Percentiles rank a stretch among this genome's conserved stretches.
Evolutionary conservation across 2,888 invertebrate species (phyloP).

Genomic region (Conops quadrifasciatus): DNA sequence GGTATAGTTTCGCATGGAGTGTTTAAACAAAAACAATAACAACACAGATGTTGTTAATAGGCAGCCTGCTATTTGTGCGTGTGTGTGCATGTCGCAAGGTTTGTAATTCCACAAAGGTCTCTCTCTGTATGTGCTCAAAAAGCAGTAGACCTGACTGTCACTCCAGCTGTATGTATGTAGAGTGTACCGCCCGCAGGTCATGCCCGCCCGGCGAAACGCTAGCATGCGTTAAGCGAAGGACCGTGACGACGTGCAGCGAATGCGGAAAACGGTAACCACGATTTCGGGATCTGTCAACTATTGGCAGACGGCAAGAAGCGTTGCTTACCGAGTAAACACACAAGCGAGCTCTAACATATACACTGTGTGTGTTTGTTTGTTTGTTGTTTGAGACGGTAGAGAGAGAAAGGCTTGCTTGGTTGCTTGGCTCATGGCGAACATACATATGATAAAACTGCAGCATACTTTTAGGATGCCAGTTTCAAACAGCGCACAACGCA

Average conservation of each 20-base stretch:
- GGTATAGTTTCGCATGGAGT: too few relatives aligned
- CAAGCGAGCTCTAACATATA: not conserved
- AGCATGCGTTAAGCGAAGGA: conserved; percentile 34
- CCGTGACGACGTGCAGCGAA: conserved; percentile 41
- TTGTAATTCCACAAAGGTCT: conserved; percentile 34
- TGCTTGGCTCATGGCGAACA: not conserved
- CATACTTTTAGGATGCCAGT: not conserved
- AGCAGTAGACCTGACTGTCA: conserved; percentile 14
- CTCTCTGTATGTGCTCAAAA: not conserved
- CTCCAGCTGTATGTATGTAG: not conserved
- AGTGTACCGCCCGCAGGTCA: not conserved
- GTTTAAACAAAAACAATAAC: not conserved
- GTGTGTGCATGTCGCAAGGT: not conserved
- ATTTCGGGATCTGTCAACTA: conserved; percentile 26
- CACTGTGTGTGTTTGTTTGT: not conserved
- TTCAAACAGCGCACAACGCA: not conserved
- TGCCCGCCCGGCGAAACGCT: conserved; percentile 23
- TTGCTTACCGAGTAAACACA: not conserved
- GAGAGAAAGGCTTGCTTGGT: too few relatives aligned
- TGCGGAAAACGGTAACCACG: conserved; percentile 32
- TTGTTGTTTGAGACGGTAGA: not conserved
- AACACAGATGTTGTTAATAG: too few relatives aligned
- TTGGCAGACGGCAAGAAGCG: conserved; percentile 13
- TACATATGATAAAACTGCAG: conserved; percentile 3
- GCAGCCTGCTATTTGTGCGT: too few relatives aligned